Conservation (phyloP, 2,888 invertebrate species). For the Hypselothyrea guttata region DNA sequence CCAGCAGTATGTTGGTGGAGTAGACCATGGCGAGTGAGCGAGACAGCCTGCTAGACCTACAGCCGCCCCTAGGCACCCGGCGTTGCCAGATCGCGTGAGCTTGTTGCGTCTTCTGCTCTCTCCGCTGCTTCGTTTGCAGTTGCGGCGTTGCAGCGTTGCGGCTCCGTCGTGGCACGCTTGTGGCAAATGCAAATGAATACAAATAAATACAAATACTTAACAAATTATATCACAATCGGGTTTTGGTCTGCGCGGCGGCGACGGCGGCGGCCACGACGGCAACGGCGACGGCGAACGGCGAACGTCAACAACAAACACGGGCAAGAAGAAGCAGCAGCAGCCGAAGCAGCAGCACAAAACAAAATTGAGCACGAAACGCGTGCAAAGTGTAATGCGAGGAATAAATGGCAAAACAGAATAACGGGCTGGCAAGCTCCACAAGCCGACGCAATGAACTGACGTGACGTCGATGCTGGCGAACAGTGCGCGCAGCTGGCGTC, state of each 20-base stretch:
- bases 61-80: too few species aligned
- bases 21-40: constrained; percentile 68
- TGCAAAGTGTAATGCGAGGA: background rate
- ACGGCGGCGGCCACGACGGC: constrained; percentile 57
- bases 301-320: constrained; percentile 47
- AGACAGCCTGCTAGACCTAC: constrained; percentile 23
- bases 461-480: constrained; percentile 55
- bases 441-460: constrained; percentile 70
- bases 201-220: constrained; percentile 78
- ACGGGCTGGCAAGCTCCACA: constrained; percentile 66
- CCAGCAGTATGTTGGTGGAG: constrained; percentile 75
- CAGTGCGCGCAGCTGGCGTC: constrained; percentile 24
- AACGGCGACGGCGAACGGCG: constrained; percentile 24
- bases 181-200: constrained; percentile 58
- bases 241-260: constrained; percentile 50
- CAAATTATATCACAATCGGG: constrained; percentile 71
- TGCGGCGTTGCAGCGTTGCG: constrained; percentile 19
- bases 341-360: constrained; percentile 5
- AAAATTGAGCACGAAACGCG: constrained; percentile 33
- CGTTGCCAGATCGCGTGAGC: constrained; percentile 3
- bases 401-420: constrained; percentile 45
- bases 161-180: constrained; percentile 50
- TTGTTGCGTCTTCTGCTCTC: background rate
- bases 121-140: constrained; percentile 1
- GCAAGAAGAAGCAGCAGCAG: constrained; percentile 39